These are phyloP conservation scores for Pheosia tremula DNA, from an alignment of 2,888 invertebrate genomes.

Conservation along the genomic window DNA sequence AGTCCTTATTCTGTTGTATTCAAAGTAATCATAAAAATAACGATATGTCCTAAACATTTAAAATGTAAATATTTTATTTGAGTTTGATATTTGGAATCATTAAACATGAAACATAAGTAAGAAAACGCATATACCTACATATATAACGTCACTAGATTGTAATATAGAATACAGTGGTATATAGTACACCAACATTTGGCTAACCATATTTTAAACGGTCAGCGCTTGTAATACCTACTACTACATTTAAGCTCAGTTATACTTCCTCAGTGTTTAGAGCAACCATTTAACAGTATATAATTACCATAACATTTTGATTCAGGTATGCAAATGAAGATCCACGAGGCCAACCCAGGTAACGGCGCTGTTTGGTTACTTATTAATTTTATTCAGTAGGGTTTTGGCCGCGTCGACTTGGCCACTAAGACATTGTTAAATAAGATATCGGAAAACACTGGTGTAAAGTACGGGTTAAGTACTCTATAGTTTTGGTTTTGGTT, in stretches of 20 bases:
- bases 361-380: constrained; percentile 49
- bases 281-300: constrained; percentile 30
- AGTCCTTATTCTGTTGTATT: background rate
- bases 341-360: constrained; percentile 28
- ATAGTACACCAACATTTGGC: too few species aligned
- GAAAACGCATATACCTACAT: too few species aligned
- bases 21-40: background rate
- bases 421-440: background rate
- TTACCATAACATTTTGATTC: constrained; percentile 61
- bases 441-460: too few species aligned
- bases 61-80: too few species aligned
- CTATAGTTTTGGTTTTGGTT: too few species aligned
- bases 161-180: too few species aligned
- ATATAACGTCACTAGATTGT: too few species aligned
- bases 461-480: too few species aligned
- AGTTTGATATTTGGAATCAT: too few species aligned
- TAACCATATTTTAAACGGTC: too few species aligned
- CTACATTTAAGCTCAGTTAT: background rate
- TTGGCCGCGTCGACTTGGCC: constrained; percentile 33
- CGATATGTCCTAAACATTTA: too few species aligned
- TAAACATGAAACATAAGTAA: too few species aligned
- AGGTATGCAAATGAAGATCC: constrained; percentile 58
- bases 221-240: background rate
- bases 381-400: constrained; percentile 51
- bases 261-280: background rate